phyloP scores from a whole-genome alignment of 2,888 invertebrate genomes.

The Argyresthia goedartella region DNA sequence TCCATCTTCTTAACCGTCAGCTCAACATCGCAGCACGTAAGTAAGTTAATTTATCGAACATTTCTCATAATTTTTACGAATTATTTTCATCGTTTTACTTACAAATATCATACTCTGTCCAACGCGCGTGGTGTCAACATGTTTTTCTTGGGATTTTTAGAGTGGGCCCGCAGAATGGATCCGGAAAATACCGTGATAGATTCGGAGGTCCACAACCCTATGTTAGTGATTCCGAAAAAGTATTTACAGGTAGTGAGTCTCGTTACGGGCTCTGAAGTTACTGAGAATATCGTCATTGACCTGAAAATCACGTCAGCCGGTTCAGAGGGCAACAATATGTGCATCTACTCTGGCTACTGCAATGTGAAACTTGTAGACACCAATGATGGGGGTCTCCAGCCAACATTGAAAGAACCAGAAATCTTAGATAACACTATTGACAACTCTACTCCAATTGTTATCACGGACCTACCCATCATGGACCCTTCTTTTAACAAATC shows the following conservation, averaged over 20 bases:
- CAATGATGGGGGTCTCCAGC: conserved; percentile 23
- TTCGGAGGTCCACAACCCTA: conserved; percentile 31
- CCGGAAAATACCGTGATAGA: conserved; percentile 19
- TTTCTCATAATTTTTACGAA: conserved; percentile 16
- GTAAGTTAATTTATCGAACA: conserved; percentile 30
- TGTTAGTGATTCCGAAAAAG: conserved; percentile 43
- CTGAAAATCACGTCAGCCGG: conserved; percentile 41
- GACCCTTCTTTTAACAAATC: conserved; percentile 31
- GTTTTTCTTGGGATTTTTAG: conserved; percentile 2
- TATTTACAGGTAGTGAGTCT: conserved; percentile 23
- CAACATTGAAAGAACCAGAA: not conserved
- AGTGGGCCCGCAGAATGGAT: conserved; percentile 26
- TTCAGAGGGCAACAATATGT: conserved; percentile 35
- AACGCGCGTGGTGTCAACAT: not conserved
- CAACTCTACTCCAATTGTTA: conserved; percentile 23
- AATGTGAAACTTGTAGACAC: conserved; percentile 43
- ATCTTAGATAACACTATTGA: conserved; percentile 8
- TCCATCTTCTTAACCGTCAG: conserved; percentile 15
- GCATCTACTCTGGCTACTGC: conserved; percentile 45
- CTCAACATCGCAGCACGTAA: conserved; percentile 36
- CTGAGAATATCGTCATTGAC: conserved; percentile 43
- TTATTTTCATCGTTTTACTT: conserved; percentile 32
- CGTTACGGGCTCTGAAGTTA: conserved; percentile 33
- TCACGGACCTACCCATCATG: conserved; percentile 26
- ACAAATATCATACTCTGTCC: conserved; percentile 15